Percentiles rank a stretch among this genome's conserved stretches.
Evolutionary conservation across 2,113 vertebrate species (phyloP).

Genomic region (Sinocyclocheilus grahami): DNA sequence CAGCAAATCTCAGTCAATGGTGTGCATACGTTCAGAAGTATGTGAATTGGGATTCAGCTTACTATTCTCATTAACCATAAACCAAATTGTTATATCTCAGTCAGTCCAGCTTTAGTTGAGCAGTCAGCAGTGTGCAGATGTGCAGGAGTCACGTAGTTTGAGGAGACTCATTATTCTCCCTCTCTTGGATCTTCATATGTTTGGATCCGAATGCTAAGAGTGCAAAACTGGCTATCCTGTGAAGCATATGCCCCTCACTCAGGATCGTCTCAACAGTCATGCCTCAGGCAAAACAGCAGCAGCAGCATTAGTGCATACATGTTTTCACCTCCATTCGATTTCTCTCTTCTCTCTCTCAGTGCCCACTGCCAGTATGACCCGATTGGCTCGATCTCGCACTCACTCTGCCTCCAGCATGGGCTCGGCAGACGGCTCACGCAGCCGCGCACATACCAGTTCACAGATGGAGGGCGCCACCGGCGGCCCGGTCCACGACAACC

Average conservation of each 20-base stretch:
- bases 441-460: conserved; percentile 76
- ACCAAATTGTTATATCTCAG: not conserved
- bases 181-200: conserved; percentile 27
- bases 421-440: conserved; percentile 82
- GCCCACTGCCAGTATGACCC: conserved; percentile 90
- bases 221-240: not conserved
- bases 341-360: conserved; percentile 75
- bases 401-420: conserved; percentile 89
- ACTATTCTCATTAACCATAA: not conserved
- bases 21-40: not conserved
- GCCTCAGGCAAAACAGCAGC: not conserved
- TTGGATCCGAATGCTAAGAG: conserved; percentile 37
- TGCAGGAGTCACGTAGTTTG: conserved; percentile 3
- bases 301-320: not conserved
- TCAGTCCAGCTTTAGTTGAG: not conserved
- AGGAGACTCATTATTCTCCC: conserved; percentile 57
- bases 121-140: conserved; percentile 28
- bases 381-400: conserved; percentile 88
- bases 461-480: conserved; percentile 76
- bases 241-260: not conserved
- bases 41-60: not conserved
- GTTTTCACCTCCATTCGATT: not conserved
- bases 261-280: conserved; percentile 21
- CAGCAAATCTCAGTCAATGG: not conserved
- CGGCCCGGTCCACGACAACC: conserved; percentile 70